A percentile compares a stretch with the other conserved stretches of the same genome.
Evolutionary conservation across 2,888 invertebrate genomes (phyloP).

Genomic region (Auanema freiburgensis): DNA sequence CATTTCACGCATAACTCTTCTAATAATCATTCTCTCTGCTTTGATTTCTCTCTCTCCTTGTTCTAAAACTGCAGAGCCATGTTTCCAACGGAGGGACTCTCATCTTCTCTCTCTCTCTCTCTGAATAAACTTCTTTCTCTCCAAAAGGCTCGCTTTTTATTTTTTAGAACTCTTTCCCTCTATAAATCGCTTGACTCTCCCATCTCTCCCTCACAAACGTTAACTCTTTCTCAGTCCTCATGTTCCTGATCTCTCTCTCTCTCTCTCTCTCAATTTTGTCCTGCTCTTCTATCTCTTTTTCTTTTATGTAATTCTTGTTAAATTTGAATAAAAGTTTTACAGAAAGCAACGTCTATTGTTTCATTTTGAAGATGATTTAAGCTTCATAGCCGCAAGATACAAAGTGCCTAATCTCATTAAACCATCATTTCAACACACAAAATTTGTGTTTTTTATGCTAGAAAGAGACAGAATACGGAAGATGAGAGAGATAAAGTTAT

Average conservation of each 20-base stretch:
- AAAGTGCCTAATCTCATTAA: no score
- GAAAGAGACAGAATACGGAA: no score
- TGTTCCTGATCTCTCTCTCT: conserved; percentile 16
- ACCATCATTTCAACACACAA: no score
- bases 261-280: conserved; percentile 8
- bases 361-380: no score
- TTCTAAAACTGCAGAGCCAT: conserved; percentile 6
- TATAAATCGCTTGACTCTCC: conserved; percentile 18
- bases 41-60: conserved; percentile 11
- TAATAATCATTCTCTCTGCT: no score
- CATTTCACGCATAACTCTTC: no score
- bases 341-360: no score
- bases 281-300: conserved; percentile 15
- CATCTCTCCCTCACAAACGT: conserved; percentile 13
- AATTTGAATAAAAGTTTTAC: no score
- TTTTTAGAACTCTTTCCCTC: conserved; percentile 12
- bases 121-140: conserved; percentile 26
- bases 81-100: conserved; percentile 3
- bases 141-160: conserved; percentile 23
- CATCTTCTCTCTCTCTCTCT: conserved; percentile 16
- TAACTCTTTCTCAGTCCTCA: conserved; percentile 13
- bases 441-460: no score
- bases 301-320: conserved; percentile 10
- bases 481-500: no score
- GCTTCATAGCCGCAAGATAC: no score